A percentile compares a stretch with the other conserved stretches of the same genome.
Conservation (phyloP, 2,797 vertebrate species). For the Poecilia velifera region DNA sequence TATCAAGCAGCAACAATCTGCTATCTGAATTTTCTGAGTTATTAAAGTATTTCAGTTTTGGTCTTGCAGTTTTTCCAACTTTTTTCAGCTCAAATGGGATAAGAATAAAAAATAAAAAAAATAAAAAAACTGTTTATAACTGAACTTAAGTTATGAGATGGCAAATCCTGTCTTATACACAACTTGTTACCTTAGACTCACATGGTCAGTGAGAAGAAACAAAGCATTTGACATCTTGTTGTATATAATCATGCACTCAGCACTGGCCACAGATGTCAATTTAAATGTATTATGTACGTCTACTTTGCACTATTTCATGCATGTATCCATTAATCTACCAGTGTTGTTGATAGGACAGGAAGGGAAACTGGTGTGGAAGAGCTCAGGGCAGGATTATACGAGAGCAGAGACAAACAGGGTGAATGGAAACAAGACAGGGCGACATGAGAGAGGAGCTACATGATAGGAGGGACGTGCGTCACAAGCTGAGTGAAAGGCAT, state of each 20-base stretch:
- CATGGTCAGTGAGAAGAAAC: background rate
- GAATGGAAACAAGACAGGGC: background rate
- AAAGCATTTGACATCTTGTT: background rate
- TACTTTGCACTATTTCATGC: background rate
- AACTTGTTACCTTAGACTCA: background rate
- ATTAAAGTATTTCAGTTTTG: background rate
- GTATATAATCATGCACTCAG: background rate
- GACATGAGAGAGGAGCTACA: slow-evolving; percentile 8
- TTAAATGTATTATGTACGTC: background rate
- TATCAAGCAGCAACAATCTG: background rate
- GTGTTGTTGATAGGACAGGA: slow-evolving; percentile 7
- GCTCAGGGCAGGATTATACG: slow-evolving; percentile 6
- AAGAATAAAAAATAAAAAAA: too few relatives aligned
- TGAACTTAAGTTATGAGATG: background rate
- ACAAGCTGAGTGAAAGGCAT: background rate
- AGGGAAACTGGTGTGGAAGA: slow-evolving; percentile 11
- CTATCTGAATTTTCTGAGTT: background rate
- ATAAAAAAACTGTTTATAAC: background rate
- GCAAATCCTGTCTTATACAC: background rate
- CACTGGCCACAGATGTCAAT: background rate
- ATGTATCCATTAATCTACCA: background rate
- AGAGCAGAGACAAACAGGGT: background rate
- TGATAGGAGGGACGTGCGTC: background rate
- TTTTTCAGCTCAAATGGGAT: background rate
- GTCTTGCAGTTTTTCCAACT: background rate